A percentile compares a stretch with the other conserved stretches of the same genome.
phyloP scores from a whole-genome alignment of 2,797 vertebrate genomes.

The Lacerta bilineata region DNA sequence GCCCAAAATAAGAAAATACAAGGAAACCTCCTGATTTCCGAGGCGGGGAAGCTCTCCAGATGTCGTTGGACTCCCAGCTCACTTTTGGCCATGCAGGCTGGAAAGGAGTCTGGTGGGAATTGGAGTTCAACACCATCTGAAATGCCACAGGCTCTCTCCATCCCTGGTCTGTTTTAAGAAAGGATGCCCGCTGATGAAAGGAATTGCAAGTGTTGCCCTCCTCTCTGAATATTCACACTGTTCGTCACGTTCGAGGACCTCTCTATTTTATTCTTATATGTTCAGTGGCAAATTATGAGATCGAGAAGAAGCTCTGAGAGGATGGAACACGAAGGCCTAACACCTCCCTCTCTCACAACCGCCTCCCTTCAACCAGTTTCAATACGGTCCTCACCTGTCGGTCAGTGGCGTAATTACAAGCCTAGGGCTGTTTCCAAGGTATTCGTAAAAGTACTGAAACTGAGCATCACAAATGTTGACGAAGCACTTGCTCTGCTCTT shows the following conservation, averaged over 20 bases:
- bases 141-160: too few species aligned
- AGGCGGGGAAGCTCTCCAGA: too few species aligned
- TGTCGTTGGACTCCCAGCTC: too few species aligned
- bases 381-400: slow-evolving; percentile 81
- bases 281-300: background rate
- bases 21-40: slow-evolving; percentile 40
- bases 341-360: background rate
- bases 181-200: slow-evolving; percentile 35
- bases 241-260: background rate
- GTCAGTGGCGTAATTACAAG: slow-evolving; percentile 91
- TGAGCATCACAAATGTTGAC: slow-evolving; percentile 89
- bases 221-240: background rate
- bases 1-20: slow-evolving; percentile 25
- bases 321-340: background rate
- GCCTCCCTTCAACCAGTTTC: background rate
- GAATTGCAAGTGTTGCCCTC: slow-evolving; percentile 36
- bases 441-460: slow-evolving; percentile 91
- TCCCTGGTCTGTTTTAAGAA: slow-evolving; percentile 34
- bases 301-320: background rate
- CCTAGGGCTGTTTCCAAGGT: slow-evolving; percentile 88
- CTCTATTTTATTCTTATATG: background rate
- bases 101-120: too few species aligned
- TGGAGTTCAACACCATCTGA: too few species aligned
- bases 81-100: too few species aligned
- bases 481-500: slow-evolving; percentile 81